Conservation (phyloP, 2,113 vertebrate genomes). For the Pachyramphus minor region DNA sequence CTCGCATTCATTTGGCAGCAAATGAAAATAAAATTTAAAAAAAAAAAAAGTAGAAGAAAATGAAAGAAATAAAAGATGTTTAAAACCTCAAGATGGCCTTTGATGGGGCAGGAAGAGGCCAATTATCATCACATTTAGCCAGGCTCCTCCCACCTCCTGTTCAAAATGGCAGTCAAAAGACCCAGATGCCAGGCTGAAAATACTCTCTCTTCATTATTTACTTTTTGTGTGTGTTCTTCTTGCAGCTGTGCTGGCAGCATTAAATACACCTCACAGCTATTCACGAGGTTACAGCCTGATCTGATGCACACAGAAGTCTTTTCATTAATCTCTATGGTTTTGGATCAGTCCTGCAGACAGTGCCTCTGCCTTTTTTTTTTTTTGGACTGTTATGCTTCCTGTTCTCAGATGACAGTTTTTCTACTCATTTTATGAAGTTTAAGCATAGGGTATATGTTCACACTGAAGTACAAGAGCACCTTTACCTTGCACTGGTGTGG, state of each 20-base stretch:
- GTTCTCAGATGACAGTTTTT: not conserved
- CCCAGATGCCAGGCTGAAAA: constrained; percentile 49
- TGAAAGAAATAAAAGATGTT: not conserved
- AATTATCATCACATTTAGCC: not conserved
- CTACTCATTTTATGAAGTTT: not conserved
- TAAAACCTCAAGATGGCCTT: not conserved
- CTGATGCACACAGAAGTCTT: not conserved
- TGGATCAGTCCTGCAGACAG: not conserved
- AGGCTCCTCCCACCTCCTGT: constrained; percentile 22
- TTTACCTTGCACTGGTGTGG: not conserved
- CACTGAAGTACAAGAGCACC: not conserved
- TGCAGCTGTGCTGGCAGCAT: constrained; percentile 60
- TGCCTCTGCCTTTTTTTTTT: not conserved
- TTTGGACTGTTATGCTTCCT: not conserved
- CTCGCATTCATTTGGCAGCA: not conserved
- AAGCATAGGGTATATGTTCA: not conserved
- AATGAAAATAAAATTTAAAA: not conserved
- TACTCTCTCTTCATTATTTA: constrained; percentile 24
- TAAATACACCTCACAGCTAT: constrained; percentile 2
- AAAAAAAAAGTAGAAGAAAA: too few relatives aligned
- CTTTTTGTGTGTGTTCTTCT: constrained; percentile 4
- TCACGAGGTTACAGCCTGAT: not conserved
- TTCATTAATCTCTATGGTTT: constrained; percentile 21
- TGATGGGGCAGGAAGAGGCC: not conserved
- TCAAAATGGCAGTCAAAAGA: constrained; percentile 11